Evolutionary conservation across 2,888 invertebrate species (phyloP).

Genomic region (Dasypolia templi): DNA sequence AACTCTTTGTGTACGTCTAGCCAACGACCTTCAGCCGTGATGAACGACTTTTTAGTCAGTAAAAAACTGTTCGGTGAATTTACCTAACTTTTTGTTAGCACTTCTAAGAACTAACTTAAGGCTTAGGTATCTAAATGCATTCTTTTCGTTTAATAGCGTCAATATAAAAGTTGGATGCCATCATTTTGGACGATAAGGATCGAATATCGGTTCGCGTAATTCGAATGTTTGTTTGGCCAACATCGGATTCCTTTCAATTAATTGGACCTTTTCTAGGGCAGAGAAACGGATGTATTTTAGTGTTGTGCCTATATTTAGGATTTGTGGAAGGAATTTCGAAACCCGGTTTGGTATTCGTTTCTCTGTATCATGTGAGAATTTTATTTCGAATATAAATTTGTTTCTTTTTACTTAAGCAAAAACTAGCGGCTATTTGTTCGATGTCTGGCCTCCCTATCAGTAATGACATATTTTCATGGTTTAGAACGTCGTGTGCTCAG

Average conservation of each 20-base stretch:
- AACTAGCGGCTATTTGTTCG: constrained; percentile 16
- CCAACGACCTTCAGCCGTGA: constrained; percentile 85
- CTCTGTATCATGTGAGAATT: constrained; percentile 39
- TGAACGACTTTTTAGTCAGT: constrained; percentile 86
- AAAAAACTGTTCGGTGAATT: constrained; percentile 89
- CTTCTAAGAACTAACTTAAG: constrained; percentile 82
- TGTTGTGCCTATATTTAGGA: constrained; percentile 15
- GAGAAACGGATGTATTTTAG: constrained; percentile 39
- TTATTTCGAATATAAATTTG: constrained; percentile 34
- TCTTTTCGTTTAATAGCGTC: constrained; percentile 79
- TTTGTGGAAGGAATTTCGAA: constrained; percentile 54
- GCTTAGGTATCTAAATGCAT: constrained; percentile 80
- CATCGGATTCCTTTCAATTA: constrained; percentile 72
- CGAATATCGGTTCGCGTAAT: constrained; percentile 71
- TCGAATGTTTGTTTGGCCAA: constrained; percentile 64
- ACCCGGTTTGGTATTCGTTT: constrained; percentile 31
- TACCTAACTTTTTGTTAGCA: constrained; percentile 87
- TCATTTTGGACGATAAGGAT: constrained; percentile 85
- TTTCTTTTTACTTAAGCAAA: constrained; percentile 30
- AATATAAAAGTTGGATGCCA: constrained; percentile 84
- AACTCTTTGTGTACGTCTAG: constrained; percentile 89
- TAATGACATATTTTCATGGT: constrained; percentile 39
- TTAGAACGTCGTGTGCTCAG: constrained; percentile 4
- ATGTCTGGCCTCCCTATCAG: constrained; percentile 30
- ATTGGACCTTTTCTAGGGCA: constrained; percentile 75